A percentile compares a stretch with the other conserved stretches of the same genome.
Conservation (phyloP, 2,888 invertebrate genomes). For the Platycheirus rosarum region DNA sequence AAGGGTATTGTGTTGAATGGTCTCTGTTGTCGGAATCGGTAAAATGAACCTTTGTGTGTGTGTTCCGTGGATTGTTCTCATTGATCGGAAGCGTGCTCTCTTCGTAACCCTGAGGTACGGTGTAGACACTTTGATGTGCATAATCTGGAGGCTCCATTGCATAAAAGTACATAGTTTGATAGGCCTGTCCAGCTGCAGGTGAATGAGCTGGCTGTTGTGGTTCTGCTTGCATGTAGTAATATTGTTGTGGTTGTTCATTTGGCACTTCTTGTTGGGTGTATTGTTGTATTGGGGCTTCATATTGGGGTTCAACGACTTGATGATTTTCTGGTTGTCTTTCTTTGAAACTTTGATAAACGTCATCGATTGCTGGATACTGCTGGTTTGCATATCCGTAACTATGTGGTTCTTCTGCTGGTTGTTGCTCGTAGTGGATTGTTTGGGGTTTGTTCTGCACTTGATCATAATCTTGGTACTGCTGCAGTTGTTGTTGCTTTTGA, state of each 20-base stretch:
- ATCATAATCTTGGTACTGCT: slow-evolving; percentile 60
- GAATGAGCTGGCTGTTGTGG: slow-evolving; percentile 71
- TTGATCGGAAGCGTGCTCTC: slow-evolving; percentile 75
- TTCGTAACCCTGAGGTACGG: slow-evolving; percentile 47
- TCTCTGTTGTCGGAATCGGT: slow-evolving; percentile 76
- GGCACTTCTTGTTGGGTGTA: slow-evolving; percentile 73
- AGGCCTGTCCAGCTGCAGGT: slow-evolving; percentile 64
- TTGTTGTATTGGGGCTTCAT: slow-evolving; percentile 42
- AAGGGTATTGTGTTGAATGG: slow-evolving; percentile 77
- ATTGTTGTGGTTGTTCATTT: slow-evolving; percentile 76
- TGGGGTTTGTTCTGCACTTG: slow-evolving; percentile 41
- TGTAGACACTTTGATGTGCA: slow-evolving; percentile 28
- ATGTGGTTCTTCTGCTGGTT: slow-evolving; percentile 45
- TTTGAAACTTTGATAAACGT: slow-evolving; percentile 80
- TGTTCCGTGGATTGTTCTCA: slow-evolving; percentile 81
- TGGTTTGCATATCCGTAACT: slow-evolving; percentile 43
- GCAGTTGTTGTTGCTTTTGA: slow-evolving; percentile 74
- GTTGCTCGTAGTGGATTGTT: slow-evolving; percentile 51
- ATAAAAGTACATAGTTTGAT: slow-evolving; percentile 79
- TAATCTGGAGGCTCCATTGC: slow-evolving; percentile 77
- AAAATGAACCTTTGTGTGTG: slow-evolving; percentile 81
- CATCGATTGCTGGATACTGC: slow-evolving; percentile 78
- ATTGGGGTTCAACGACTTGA: slow-evolving; percentile 65
- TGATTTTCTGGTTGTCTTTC: slow-evolving; percentile 75
- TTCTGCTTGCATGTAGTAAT: slow-evolving; percentile 77